Evolutionary conservation across 1,140 invertebrate species (phyloP), one percentile per base, ranked within the genome.

Genomic region (Drosophila mayri): DNA sequence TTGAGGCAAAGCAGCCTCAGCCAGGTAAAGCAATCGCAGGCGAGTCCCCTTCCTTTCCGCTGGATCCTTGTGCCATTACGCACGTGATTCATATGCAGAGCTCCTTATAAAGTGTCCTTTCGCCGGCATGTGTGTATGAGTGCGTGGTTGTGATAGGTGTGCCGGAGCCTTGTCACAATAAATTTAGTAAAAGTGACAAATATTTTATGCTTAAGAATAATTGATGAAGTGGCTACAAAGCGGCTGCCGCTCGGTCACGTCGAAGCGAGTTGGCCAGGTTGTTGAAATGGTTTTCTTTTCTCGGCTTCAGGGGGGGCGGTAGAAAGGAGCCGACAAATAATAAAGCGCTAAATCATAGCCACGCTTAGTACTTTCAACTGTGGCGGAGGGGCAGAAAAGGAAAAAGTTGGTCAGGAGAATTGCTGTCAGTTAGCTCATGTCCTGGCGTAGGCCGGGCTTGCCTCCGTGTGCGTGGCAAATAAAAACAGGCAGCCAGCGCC

Each of bases 181-280:
- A 91, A 91, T 91, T 91, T 83, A 91, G 70, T 87, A 91, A 91
- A 91, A 91, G 87, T 91, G 87, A 91, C 87, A 91, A 91, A 91
- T 91, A 91, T 91, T 91, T 91, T 91, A 91, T 91, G 83, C 87
- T 91, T 91, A 91, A 91, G 87, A 88, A 91, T 91, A 91, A 91
- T 91, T 91, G 87, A 91, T 91, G 87, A 91, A 86, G 87, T 86
- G 83, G 83, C 83, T 87, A 82, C 82, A 87, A 82, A 82, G 79
- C 59, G 73, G 66, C 68, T 30, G 35, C n/a, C 28, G 44, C 76
- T 63, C 79, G 83, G 79, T 87, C 82, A 86, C 83, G 83, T 82
- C 47, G 52, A 62, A 60, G 58, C 58, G 59, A 57, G 52, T 71
- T 79, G 76, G 70, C 58, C 76, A 49, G 58, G 59, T 71, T 71